Base-by-base conservation (phyloP, 2,113 vertebrate species). In the Oryzias woworae region DNA sequence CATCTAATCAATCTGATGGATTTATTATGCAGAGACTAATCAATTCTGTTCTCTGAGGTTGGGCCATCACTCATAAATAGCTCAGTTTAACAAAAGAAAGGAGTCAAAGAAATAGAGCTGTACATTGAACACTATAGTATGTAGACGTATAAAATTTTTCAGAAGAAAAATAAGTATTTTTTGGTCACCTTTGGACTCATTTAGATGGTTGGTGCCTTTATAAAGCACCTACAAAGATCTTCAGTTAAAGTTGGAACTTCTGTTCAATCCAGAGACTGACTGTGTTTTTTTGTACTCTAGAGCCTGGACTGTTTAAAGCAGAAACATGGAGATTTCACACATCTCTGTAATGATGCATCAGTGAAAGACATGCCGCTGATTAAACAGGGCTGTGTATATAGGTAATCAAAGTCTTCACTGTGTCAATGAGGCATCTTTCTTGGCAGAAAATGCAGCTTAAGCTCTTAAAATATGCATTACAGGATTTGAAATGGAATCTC, bases 401-500 rank as follows among this genome's bases (percentile, higher is more conserved):
- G 31, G 31, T 36, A 36, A 36, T 12, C 36, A 36, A 3, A 36
- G 36, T 36, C 36, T 36, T 10, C 12, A 7, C 61, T 73, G 57
- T 52, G 53, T 58, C 58, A 75, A 66, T 58, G 58, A 67, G 70
- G 68, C 54, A 50, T 66, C 66, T 78, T 66, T 71, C 20, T 26
- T 63, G 55, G 48, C 53, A 66, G 60, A 43, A 82, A 20, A 77
- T 83, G 81, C 77, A 78, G 72, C 79, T 74, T 76, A 53, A 63
- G 63, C 69, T 82, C 4, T 28, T 82, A 63, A 88, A 86, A 86
- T 84, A 87, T 81, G 79, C 73, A 85, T 60, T 60, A 60, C 56
- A 17, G 58, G 46, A 64, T 79, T 82, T 84, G 48, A 72, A 73
- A 81, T 78, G 67, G 66, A 73, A 77, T 83, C 70, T 72, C 54